Evolutionary conservation across 2,113 vertebrate species (phyloP).

Genomic region (Tonatia bakeri): DNA sequence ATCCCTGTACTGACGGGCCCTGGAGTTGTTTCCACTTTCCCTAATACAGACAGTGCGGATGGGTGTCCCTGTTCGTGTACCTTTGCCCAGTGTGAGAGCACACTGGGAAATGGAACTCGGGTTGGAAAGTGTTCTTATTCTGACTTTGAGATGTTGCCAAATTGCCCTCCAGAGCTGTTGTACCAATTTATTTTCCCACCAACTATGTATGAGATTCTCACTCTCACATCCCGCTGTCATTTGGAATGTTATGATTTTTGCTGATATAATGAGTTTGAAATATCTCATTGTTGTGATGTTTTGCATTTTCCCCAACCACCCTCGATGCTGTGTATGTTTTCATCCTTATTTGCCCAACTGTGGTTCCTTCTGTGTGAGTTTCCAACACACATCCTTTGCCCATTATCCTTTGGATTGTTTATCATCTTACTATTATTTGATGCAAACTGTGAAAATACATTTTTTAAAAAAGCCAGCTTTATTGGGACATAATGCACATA

Average conservation of each 20-base stretch:
- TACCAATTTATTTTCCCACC: neutral
- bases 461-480: neutral
- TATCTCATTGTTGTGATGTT: neutral
- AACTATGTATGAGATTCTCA: neutral
- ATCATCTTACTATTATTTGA: neutral
- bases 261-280: neutral
- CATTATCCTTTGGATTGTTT: neutral
- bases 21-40: neutral
- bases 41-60: neutral
- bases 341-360: neutral
- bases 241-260: neutral
- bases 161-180: neutral
- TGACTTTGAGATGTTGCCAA: neutral
- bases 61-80: no score
- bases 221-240: neutral
- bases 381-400: neutral
- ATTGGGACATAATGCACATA: neutral
- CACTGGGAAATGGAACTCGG: neutral
- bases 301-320: neutral
- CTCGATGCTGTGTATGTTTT: neutral
- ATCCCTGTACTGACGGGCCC: neutral
- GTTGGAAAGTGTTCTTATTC: neutral
- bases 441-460: neutral
- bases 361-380: neutral
- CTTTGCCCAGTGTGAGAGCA: accelerated